phyloP scores from a whole-genome alignment of 2,113 vertebrate species.

The Dromiciops gliroides region DNA sequence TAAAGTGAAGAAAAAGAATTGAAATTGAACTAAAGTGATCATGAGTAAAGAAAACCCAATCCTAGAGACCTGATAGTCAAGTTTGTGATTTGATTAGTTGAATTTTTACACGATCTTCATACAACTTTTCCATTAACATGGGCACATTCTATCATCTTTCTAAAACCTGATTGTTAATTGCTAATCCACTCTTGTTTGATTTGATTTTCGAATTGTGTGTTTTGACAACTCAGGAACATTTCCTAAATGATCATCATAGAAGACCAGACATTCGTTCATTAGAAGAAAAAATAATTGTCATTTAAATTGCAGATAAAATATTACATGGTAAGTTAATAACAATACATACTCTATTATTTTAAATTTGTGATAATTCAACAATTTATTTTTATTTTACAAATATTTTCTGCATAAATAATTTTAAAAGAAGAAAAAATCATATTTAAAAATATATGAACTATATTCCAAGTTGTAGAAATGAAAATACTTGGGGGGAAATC shows the following conservation, averaged over 20 bases:
- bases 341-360: neutral
- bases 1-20: neutral
- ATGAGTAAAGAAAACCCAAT: neutral
- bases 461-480: neutral
- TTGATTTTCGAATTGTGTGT: neutral
- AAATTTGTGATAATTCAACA: neutral
- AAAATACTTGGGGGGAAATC: neutral
- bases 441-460: neutral
- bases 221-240: neutral
- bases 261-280: neutral
- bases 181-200: neutral
- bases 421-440: too few relatives aligned
- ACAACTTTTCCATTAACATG: neutral
- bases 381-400: neutral
- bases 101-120: neutral
- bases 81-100: neutral
- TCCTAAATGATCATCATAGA: neutral
- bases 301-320: neutral
- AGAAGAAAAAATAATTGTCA: neutral
- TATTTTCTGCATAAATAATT: neutral
- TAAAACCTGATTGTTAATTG: neutral
- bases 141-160: neutral
- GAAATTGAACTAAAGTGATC: neutral
- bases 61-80: neutral
- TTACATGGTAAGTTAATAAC: neutral